Conservation (phyloP, 2,113 vertebrate species). For the Capreolus pygargus region DNA sequence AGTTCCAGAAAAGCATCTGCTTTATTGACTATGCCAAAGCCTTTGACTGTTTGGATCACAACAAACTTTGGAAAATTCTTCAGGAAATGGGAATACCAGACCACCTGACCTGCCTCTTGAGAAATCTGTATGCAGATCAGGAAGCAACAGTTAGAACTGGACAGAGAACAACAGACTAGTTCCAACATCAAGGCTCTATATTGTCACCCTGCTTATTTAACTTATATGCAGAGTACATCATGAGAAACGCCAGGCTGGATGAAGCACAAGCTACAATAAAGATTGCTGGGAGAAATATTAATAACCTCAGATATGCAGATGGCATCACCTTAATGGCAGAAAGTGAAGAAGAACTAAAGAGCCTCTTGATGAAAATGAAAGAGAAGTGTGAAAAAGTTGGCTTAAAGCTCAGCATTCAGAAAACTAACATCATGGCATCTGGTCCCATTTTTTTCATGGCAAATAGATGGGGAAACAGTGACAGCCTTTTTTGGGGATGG, state of each 20-base stretch:
- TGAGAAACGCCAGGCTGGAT: not conserved
- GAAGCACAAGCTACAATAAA: not conserved
- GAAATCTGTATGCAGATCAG: not conserved
- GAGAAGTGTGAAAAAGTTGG: not conserved
- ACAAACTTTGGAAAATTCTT: not conserved
- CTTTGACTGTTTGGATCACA: not conserved
- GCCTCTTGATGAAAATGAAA: not conserved
- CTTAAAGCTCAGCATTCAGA: not conserved
- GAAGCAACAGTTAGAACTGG: not conserved
- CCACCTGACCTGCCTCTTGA: not conserved
- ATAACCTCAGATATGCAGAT: not conserved
- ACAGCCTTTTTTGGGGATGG: not conserved
- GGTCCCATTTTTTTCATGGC: not conserved
- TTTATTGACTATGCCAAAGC: not conserved
- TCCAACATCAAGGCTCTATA: not conserved
- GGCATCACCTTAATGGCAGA: not conserved
- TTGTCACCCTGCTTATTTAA: not conserved
- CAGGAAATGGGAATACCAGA: not conserved
- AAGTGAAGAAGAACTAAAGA: not conserved
- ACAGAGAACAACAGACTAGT: not conserved
- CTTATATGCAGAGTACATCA: not conserved
- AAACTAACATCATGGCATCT: not conserved
- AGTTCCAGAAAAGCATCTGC: not conserved
- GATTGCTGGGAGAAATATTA: not conserved
- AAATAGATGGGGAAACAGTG: not conserved